A percentile compares a stretch with the other conserved stretches of the same genome.
phyloP scores from a whole-genome alignment of 1,140 invertebrate genomes.

The Euura lappo region DNA sequence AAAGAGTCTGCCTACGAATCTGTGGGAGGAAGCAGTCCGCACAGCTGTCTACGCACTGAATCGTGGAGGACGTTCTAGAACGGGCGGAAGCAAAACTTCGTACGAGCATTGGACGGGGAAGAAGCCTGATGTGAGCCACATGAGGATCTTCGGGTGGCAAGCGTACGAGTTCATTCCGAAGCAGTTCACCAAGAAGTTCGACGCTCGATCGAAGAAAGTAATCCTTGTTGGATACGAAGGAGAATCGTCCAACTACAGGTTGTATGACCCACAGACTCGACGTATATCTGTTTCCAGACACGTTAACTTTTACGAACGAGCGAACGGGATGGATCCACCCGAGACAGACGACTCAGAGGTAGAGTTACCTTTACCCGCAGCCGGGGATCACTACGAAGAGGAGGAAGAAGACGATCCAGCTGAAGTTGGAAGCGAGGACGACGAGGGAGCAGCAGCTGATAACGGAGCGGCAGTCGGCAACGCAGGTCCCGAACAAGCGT shows the following conservation, averaged over 20 bases:
- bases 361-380: too few species aligned
- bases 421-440: background rate
- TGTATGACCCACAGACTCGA: slow-evolving; percentile 23
- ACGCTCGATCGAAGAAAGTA: slow-evolving; percentile 22
- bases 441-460: too few species aligned
- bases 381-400: background rate
- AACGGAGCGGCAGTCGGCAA: slow-evolving; percentile 2
- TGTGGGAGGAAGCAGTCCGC: slow-evolving; percentile 51
- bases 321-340: too few species aligned
- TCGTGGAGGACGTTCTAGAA: slow-evolving; percentile 17
- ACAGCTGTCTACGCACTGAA: slow-evolving; percentile 40
- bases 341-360: too few species aligned
- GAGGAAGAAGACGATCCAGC: slow-evolving; percentile 11
- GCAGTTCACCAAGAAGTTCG: slow-evolving; percentile 25
- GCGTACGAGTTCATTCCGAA: slow-evolving; percentile 18
- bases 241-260: slow-evolving; percentile 30
- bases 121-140: slow-evolving; percentile 43
- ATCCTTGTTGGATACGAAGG: slow-evolving; percentile 31
- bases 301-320: slow-evolving; percentile 26
- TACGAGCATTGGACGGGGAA: slow-evolving; percentile 43
- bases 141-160: slow-evolving; percentile 41
- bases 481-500: slow-evolving; percentile 1
- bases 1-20: slow-evolving; percentile 40
- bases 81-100: slow-evolving; percentile 34
- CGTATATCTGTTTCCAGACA: slow-evolving; percentile 25